Conservation (phyloP, 2,113 vertebrate genomes). For the Semicossyphus pulcher region DNA sequence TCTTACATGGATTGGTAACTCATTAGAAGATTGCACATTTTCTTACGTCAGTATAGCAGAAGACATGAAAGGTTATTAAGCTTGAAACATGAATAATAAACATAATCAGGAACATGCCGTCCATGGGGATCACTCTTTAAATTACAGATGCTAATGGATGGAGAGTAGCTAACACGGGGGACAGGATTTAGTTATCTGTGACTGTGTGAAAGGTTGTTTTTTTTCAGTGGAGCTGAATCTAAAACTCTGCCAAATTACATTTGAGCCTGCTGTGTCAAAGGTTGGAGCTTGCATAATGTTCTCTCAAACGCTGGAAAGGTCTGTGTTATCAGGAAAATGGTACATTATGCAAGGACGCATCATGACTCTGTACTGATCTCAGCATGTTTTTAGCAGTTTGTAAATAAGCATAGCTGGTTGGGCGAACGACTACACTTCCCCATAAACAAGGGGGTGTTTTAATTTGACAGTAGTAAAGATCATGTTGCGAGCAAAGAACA, state of each 20-base stretch:
- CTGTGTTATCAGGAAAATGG: conserved; percentile 47
- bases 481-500: background rate
- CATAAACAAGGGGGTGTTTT: background rate
- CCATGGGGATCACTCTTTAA: background rate
- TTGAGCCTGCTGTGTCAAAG: conserved; percentile 55
- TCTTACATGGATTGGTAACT: background rate
- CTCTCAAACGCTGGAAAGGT: conserved; percentile 36
- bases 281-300: conserved; percentile 54
- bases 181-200: background rate
- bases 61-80: background rate
- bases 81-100: background rate
- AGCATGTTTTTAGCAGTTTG: conserved; percentile 26
- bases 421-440: background rate
- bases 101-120: background rate
- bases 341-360: conserved; percentile 42
- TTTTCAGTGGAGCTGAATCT: conserved; percentile 16
- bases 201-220: conserved; percentile 35
- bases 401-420: conserved; percentile 3
- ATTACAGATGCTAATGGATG: conserved; percentile 1
- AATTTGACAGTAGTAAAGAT: background rate
- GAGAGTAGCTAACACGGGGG: background rate
- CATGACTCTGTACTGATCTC: conserved; percentile 13
- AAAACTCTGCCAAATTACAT: conserved; percentile 58
- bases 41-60: background rate
- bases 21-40: background rate